Conservation (phyloP, 2,888 invertebrate genomes). For the Nemurella pictetii region DNA sequence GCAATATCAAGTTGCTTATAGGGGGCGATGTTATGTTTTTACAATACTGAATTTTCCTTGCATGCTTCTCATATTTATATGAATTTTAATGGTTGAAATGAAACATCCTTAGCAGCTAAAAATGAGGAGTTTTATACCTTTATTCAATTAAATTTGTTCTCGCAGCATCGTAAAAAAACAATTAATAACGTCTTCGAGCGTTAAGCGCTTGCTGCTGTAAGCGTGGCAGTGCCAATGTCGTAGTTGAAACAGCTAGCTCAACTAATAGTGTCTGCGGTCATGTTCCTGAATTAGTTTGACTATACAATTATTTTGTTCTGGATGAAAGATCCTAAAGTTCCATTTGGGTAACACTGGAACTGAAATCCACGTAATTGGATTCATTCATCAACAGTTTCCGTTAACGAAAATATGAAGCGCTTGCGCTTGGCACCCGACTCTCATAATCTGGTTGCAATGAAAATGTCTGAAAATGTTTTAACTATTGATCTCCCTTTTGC, state of each 20-base stretch:
- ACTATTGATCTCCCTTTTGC: background rate
- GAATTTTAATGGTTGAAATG: background rate
- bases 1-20: background rate
- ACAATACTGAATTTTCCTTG: background rate
- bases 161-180: background rate
- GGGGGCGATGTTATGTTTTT: background rate
- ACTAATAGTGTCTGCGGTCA: constrained; percentile 10
- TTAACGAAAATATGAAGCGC: background rate
- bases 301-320: constrained; percentile 18
- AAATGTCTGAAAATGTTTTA: background rate
- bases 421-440: background rate
- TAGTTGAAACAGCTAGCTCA: background rate
- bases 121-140: background rate
- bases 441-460: background rate
- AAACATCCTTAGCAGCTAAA: background rate
- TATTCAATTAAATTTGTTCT: background rate
- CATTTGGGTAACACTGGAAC: constrained; percentile 13
- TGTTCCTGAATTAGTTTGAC: constrained; percentile 15
- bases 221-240: background rate
- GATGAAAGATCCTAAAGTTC: constrained; percentile 3
- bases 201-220: background rate
- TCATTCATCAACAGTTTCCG: constrained; percentile 11
- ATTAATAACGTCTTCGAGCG: constrained; percentile 7
- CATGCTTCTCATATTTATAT: background rate
- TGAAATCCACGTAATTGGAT: constrained; percentile 10